Evolutionary conservation across 2,113 vertebrate genomes (phyloP), one percentile per base, ranked within the genome.

Genomic region (Sciurus niger): DNA sequence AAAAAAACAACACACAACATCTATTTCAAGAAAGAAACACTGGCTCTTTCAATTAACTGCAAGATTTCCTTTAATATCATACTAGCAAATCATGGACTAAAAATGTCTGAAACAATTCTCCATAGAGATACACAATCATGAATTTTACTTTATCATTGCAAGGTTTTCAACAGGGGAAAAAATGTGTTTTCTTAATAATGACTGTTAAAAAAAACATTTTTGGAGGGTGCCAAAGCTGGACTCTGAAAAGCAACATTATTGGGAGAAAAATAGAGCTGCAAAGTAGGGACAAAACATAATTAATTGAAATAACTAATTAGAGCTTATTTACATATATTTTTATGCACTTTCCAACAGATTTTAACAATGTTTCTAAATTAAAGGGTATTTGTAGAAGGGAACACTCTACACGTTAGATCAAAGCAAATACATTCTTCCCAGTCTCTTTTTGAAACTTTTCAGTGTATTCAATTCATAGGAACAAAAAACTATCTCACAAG

Each of bases 241-340:
- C 74, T 93, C 89, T 95, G 65, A 89, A 79, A 94, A 93, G 77
- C 0, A 11, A 97, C 84, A 89, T 95, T 95, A 87, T 82, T n/a
- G 51, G 37, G 37, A 91, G 76, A 94, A 94, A 96, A 97, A 94
- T 1, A 89, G 79, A 84, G 46, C 80, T 40, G 48, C 48, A 72
- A 83, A 96, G 95, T 79, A 96, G 48, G 94, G 48, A 96, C 89
- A 93, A 95, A 97, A 96, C 76, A 89, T 85, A 97, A 97, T 96
- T 97, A 96, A 97, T 88, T 96, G 92, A 96, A 97, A 97, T 96
- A 96, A 97, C 97, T 97, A 97, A 98, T 98, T 98, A 97, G 93
- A 93, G 34, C 95, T 96, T 97, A 97, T 97, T 97, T 97, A 96
- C 97, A 98, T 97, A 96, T 91, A 96, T 97, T 96, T 97, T 96